Percentiles rank a stretch among this genome's conserved stretches.
These are phyloP conservation scores for Alitta virens DNA, from an alignment of 2,888 invertebrate species.

Conservation along the genomic window DNA sequence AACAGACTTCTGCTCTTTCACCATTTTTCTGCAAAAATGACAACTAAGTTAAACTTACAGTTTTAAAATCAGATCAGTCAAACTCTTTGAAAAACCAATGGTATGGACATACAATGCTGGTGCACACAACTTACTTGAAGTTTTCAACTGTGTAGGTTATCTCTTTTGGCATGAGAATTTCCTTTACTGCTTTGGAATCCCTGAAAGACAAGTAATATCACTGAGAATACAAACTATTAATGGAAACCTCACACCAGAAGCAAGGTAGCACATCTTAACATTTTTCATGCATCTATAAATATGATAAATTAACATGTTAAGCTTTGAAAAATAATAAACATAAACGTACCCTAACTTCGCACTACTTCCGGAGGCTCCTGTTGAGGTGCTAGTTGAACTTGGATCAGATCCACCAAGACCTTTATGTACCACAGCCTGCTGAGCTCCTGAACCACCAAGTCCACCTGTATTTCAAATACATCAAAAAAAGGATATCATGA, in stretches of 20 bases:
- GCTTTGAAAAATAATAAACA: neutral
- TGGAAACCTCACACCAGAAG: too few relatives aligned
- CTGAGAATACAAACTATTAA: too few relatives aligned
- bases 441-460: constrained; percentile 3
- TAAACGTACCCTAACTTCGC: constrained; percentile 18
- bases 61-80: too few relatives aligned
- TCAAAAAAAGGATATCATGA: too few relatives aligned
- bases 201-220: constrained; percentile 3
- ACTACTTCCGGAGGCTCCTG: constrained; percentile 11
- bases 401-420: constrained; percentile 71
- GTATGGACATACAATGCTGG: too few relatives aligned
- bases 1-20: constrained; percentile 79
- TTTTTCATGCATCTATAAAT: too few relatives aligned
- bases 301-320: too few relatives aligned
- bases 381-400: constrained; percentile 24
- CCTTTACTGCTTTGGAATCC: constrained; percentile 63
- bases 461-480: constrained; percentile 4
- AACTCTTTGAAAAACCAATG: too few relatives aligned
- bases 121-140: constrained; percentile 73
- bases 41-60: neutral
- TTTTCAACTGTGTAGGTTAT: constrained; percentile 74
- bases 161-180: constrained; percentile 73
- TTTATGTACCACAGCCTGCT: constrained; percentile 52
- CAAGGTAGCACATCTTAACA: too few relatives aligned
- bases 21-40: constrained; percentile 64